Evolutionary conservation across 2,113 vertebrate genomes (phyloP), one percentile per base, ranked within the genome.

Genomic region (Epinephelus moara): DNA sequence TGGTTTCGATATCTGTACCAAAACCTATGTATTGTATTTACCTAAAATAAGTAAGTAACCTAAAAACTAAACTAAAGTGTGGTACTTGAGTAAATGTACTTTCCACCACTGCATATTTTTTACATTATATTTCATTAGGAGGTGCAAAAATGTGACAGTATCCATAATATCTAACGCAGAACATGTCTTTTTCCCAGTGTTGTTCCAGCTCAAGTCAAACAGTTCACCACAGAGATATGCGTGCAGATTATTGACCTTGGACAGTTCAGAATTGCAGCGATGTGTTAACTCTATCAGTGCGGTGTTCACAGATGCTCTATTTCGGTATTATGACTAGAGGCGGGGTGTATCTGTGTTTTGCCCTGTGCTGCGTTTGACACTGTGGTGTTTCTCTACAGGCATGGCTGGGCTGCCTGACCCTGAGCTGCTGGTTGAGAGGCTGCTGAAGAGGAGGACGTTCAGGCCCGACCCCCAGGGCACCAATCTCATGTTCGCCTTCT

Each of bases 401-500:
- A 96, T 95, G 79, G 90, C 81, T 68, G 87, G 93, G 73, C 94
- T 99, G 60, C 98, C 98, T 0, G 96, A 97, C 42, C 91, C 96
- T 12, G 89, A 96, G 67, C 55, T 96, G 21, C 90, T 99, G 84
- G 97, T 96, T 0, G 94, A 95, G 61, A 94, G 81, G 68, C 96
- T 99, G 78, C 85, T 99, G 71, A 94, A 96, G 89, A 96, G 98
- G 79, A 93, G 81, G 47, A 95, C 83, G 13, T 99, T 99, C 85
- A 95, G 96, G 50, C 96, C 96, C 0, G 97, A 98, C 73, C 98
- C 98, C 0, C 96, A 95, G 85, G 96, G 97, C 69, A 87, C 95
- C 87, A 99, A 98, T 91, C 86, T 99, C 81, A 96, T 99, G 97
- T 99, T 99, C 53, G 97, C 97, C 76, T 99, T 99, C 95, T 99